These are phyloP conservation scores for Ptilodon capucinus DNA, from an alignment of 2,888 invertebrate genomes.

Conservation along the genomic window DNA sequence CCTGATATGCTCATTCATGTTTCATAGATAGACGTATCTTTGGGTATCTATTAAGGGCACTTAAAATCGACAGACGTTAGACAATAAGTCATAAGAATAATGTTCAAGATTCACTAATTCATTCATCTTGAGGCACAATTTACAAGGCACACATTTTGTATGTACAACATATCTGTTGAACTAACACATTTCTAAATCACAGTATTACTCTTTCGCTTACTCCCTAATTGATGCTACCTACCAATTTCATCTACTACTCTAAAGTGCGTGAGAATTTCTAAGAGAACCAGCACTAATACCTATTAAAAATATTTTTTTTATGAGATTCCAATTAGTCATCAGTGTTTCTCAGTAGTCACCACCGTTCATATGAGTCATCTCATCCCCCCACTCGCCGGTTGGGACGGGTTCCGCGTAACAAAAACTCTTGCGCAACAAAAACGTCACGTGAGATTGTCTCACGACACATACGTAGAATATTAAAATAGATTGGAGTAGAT, in stretches of 20 bases:
- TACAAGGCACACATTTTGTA: too few species aligned
- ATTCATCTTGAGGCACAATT: not conserved
- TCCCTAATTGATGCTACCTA: not conserved
- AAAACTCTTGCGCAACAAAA: constrained; percentile 90
- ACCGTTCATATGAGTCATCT: constrained; percentile 93
- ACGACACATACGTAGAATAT: constrained; percentile 90
- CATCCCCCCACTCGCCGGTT: constrained; percentile 93
- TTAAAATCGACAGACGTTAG: not conserved
- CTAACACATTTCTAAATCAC: constrained; percentile 10
- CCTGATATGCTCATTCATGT: not conserved
- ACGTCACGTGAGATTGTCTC: constrained; percentile 90
- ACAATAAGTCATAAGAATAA: too few species aligned
- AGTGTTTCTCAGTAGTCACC: constrained; percentile 62
- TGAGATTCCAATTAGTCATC: constrained; percentile 17
- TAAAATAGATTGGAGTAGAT: constrained; percentile 88
- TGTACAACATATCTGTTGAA: too few species aligned
- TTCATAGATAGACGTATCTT: not conserved
- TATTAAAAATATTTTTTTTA: constrained; percentile 2
- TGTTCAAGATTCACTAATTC: not conserved
- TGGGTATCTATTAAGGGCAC: not conserved
- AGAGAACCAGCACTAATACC: constrained; percentile 5
- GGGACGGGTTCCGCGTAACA: constrained; percentile 89
- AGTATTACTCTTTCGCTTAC: not conserved
- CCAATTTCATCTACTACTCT: not conserved
- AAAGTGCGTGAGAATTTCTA: constrained; percentile 13